phyloP scores from a whole-genome alignment of 2,797 vertebrate species.

The Pelochelys cantorii region DNA sequence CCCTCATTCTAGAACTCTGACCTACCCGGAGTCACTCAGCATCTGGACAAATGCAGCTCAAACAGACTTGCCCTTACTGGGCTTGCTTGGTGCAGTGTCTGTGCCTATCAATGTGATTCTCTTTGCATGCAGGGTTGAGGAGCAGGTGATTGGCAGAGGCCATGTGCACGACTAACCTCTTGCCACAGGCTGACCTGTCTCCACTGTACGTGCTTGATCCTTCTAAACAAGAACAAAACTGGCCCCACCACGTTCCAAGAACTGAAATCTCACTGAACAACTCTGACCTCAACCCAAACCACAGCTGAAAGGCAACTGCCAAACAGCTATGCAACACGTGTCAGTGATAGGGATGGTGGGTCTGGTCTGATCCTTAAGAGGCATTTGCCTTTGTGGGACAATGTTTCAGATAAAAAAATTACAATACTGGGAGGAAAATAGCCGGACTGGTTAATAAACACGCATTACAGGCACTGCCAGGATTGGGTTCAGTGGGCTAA shows the following conservation, averaged over 20 bases:
- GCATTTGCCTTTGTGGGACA: background rate
- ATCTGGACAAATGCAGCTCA: background rate
- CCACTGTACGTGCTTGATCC: background rate
- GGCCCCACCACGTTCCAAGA: background rate
- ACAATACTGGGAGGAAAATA: background rate
- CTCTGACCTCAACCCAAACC: background rate
- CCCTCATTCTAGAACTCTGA: no score
- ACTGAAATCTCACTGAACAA: background rate
- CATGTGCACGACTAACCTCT: background rate
- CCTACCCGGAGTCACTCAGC: no score
- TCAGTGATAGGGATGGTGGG: background rate
- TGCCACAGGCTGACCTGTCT: background rate
- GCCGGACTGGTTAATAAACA: background rate
- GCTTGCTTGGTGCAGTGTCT: background rate
- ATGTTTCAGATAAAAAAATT: background rate
- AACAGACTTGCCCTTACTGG: background rate
- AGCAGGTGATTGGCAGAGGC: background rate
- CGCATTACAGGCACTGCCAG: background rate
- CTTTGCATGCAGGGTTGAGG: background rate
- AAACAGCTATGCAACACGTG: background rate
- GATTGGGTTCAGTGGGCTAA: background rate
- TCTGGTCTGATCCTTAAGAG: background rate
- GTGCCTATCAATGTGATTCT: background rate
- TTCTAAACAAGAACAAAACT: background rate
- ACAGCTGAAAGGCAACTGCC: background rate